A percentile compares a stretch with the other conserved stretches of the same genome.
Evolutionary conservation across 2,113 vertebrate genomes (phyloP).

Genomic region (Todiramphus chloris): DNA sequence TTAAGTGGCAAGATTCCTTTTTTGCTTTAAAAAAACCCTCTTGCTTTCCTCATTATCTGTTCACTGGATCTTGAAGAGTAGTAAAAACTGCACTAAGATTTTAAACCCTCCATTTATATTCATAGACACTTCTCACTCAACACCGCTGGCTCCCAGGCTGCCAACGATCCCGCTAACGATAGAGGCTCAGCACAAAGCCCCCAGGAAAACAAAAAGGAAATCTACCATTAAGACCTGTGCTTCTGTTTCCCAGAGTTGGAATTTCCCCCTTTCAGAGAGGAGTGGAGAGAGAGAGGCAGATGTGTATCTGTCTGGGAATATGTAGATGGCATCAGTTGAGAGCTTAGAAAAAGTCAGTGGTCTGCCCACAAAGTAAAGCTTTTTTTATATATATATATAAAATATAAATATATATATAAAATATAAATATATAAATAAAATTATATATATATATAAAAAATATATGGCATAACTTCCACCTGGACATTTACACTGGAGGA

Average conservation of each 20-base stretch:
- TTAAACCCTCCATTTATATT: background rate
- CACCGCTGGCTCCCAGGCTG: background rate
- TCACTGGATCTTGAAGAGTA: background rate
- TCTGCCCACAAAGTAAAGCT: background rate
- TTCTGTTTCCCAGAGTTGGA: background rate
- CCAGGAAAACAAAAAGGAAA: background rate
- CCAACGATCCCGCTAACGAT: background rate
- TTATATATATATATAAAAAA: too few species aligned
- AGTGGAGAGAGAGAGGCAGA: background rate
- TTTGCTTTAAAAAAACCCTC: background rate
- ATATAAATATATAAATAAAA: too few species aligned
- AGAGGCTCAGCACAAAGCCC: background rate
- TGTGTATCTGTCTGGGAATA: background rate
- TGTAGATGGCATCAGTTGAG: background rate
- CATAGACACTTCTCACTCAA: background rate
- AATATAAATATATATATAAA: too few species aligned
- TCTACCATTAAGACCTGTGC: background rate
- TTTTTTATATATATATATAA: too few species aligned
- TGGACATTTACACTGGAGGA: background rate
- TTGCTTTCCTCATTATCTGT: background rate
- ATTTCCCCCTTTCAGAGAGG: background rate
- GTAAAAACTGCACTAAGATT: background rate
- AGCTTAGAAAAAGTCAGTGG: background rate
- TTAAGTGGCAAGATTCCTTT: background rate
- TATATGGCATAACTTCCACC: background rate